These are phyloP conservation scores for Bubalus kerabau DNA, from an alignment of 2,113 vertebrate genomes.

Conservation along the genomic window DNA sequence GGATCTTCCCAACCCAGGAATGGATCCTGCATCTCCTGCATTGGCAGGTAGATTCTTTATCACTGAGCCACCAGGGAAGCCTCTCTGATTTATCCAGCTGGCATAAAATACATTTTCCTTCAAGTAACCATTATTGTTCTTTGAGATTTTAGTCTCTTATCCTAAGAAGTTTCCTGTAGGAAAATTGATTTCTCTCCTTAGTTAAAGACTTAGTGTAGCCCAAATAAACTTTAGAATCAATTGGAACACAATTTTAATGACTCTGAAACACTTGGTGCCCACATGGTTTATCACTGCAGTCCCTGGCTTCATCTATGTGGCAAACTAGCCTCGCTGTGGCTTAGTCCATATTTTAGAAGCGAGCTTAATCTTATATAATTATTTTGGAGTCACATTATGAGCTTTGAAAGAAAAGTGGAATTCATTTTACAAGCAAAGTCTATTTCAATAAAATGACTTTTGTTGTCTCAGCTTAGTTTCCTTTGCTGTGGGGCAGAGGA, in stretches of 20 bases:
- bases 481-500: neutral
- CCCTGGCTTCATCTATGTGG: neutral
- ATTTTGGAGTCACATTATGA: slow-evolving; percentile 56
- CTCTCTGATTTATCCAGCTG: neutral
- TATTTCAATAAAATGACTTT: slow-evolving; percentile 47
- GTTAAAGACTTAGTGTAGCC: neutral
- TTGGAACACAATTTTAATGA: neutral
- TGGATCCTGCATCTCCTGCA: neutral
- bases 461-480: slow-evolving; percentile 11
- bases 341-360: slow-evolving; percentile 46
- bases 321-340: neutral
- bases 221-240: neutral
- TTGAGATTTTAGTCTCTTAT: neutral
- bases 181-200: neutral
- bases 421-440: slow-evolving; percentile 35
- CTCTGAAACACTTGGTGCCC: neutral
- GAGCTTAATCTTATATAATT: slow-evolving; percentile 44
- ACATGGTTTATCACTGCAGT: neutral
- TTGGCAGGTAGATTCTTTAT: neutral
- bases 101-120: neutral
- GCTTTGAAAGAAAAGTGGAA: slow-evolving; percentile 31
- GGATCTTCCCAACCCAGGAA: neutral
- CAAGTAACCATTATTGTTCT: neutral
- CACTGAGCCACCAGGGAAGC: neutral
- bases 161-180: neutral